Percentiles rank a stretch among this genome's conserved stretches.
Conservation (phyloP, 2,113 vertebrate species). For the Sorex araneus region DNA sequence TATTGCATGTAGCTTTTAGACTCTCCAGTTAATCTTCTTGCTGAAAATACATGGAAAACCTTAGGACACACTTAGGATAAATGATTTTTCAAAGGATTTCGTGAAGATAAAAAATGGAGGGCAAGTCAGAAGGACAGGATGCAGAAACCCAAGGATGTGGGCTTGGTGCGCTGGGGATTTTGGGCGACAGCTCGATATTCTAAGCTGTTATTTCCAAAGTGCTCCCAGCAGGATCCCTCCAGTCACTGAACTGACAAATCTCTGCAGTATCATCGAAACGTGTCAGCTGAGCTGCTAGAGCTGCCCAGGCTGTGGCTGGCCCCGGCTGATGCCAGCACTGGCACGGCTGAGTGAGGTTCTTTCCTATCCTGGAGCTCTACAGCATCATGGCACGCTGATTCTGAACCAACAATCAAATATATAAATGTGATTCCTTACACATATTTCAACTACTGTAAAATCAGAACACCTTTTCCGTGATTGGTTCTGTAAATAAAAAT, state of each 20-base stretch:
- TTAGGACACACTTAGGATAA: background rate
- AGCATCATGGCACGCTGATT: background rate
- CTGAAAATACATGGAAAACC: background rate
- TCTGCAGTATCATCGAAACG: background rate
- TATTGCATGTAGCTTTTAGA: rapidly evolving
- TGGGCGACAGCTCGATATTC: background rate
- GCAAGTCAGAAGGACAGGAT: background rate
- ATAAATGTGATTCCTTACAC: background rate
- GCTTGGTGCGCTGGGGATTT: background rate
- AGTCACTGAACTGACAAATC: background rate
- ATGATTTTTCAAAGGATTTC: background rate
- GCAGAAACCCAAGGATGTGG: background rate
- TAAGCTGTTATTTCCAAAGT: background rate
- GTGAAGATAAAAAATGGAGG: background rate
- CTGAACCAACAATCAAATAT: background rate
- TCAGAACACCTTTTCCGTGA: background rate
- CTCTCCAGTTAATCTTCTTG: rapidly evolving
- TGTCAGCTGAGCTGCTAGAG: conserved; percentile 7
- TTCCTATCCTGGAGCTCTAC: background rate
- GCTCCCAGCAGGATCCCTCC: background rate
- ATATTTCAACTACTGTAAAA: background rate
- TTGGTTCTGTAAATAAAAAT: background rate
- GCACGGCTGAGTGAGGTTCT: background rate
- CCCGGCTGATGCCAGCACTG: background rate
- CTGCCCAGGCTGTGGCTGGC: too few species aligned